Conservation (phyloP, 2,113 vertebrate genomes). For the Hydrochoerus hydrochaeris region DNA sequence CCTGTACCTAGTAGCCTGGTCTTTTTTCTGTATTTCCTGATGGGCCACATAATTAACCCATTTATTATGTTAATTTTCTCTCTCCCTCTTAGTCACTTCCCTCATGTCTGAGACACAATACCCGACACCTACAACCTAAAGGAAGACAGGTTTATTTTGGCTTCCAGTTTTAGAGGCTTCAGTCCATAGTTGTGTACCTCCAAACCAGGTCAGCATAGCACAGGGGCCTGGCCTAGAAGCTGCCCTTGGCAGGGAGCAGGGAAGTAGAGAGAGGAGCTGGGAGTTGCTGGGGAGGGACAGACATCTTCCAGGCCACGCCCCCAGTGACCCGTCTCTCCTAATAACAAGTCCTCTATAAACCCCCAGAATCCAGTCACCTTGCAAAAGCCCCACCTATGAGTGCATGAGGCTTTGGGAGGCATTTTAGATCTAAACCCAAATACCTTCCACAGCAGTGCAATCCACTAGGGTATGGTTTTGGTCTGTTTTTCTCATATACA, state of each 20-base stretch:
- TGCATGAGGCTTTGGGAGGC: neutral
- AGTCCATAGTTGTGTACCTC: neutral
- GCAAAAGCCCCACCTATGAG: neutral
- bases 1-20: neutral
- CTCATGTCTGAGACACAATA: neutral
- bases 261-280: neutral
- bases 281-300: neutral
- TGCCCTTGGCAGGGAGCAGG: neutral
- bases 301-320: neutral
- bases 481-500: neutral
- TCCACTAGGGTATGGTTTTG: neutral
- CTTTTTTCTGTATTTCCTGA: neutral
- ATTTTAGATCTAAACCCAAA: neutral
- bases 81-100: neutral
- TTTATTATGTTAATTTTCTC: neutral
- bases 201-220: neutral
- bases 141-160: neutral
- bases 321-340: neutral
- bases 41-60: neutral
- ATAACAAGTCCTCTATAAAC: neutral
- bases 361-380: neutral
- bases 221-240: neutral
- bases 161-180: neutral
- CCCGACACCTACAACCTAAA: neutral
- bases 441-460: neutral